Base-by-base conservation (phyloP, 37 sponge, comb jelly and placozoan genomes). In the Oopsacas minuta region DNA sequence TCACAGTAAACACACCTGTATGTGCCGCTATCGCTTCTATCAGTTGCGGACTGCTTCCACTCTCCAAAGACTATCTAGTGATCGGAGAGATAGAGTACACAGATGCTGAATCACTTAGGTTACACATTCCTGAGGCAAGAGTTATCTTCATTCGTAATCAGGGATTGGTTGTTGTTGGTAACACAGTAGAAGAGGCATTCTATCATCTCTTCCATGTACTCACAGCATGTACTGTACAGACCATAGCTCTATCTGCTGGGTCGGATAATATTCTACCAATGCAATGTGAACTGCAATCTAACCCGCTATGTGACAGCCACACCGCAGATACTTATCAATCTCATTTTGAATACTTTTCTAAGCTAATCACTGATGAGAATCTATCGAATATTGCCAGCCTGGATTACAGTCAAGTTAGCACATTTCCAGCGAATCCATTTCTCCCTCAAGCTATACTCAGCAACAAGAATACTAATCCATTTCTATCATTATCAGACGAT, bases 161-260 rank as follows among this genome's bases (percentile, higher is more conserved):
- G 89, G 97, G 94, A 0, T 38, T 97, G 39, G 86, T 90, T 23
- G 90, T 90, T 3, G 32, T 92, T 37, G 97, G 97, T 23, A 35
- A 23, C 1, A 89, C 93, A 35, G 85, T 94, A 20, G 97, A 97
- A 39, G 94, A 94, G 42, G 89, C 94, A n/a, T 94, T 92, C 86
- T 81, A 89, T 39, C 82, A 39, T 35, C 52, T 90, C 37, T 81
- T 81, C 85, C 85, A 75, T 28, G 85, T 91, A 22, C 84, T 91
- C 37, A 88, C 85, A 28, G 94, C 97, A 10, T 97, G 97, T 83
- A 87, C 92, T 81, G 87, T 91, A 36, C 97, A 97, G 90, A 93
- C 91, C 52, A 52, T 81, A 81, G 85, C 39, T 10, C 75, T 85
- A 0, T 51, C 69, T 42, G 85, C 37, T 39, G 38, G 83, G 1